Percentiles rank a stretch among this genome's conserved stretches.
These are phyloP conservation scores for Drosophila auraria DNA, from an alignment of 1,140 invertebrate species.

Conservation along the genomic window DNA sequence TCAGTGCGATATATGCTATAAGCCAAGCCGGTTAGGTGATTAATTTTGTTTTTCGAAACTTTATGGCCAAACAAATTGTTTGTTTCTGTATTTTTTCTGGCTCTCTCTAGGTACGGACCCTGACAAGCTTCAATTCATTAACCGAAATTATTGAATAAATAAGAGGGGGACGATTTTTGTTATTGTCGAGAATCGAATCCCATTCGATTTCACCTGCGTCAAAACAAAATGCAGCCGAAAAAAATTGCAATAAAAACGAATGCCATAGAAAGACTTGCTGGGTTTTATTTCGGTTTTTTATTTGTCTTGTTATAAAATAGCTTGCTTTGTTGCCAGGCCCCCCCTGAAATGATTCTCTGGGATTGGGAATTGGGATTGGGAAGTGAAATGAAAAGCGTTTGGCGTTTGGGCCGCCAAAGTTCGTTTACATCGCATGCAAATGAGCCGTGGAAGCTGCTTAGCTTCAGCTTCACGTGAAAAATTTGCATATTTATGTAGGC, in stretches of 20 bases:
- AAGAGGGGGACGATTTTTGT: conserved; percentile 1
- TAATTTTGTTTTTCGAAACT: conserved; percentile 20
- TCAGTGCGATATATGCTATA: background rate
- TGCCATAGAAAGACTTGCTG: conserved; percentile 44
- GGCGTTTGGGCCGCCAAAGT: conserved; percentile 33
- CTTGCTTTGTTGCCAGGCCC: conserved; percentile 20
- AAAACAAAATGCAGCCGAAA: conserved; percentile 41
- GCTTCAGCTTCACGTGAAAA: conserved; percentile 52
- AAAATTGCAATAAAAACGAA: conserved; percentile 30
- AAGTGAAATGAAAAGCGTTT: conserved; percentile 27
- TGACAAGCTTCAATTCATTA: conserved; percentile 27
- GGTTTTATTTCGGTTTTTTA: conserved; percentile 26
- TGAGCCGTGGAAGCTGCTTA: conserved; percentile 17
- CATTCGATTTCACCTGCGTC: conserved; percentile 69
- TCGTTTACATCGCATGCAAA: conserved; percentile 71
- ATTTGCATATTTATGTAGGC: conserved; percentile 45
- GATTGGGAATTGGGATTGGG: conserved; percentile 1
- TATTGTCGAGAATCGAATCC: conserved; percentile 17
- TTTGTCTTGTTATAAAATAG: conserved; percentile 17
- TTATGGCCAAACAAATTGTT: conserved; percentile 34
- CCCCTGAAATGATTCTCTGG: conserved; percentile 16
- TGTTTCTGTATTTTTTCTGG: conserved; percentile 7
- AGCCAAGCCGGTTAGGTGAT: conserved; percentile 25
- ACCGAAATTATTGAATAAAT: conserved; percentile 34
- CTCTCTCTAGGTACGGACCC: background rate